These are phyloP conservation scores for Enteromius paludinosus DNA, from an alignment of 2,797 vertebrate genomes.

Conservation along the genomic window DNA sequence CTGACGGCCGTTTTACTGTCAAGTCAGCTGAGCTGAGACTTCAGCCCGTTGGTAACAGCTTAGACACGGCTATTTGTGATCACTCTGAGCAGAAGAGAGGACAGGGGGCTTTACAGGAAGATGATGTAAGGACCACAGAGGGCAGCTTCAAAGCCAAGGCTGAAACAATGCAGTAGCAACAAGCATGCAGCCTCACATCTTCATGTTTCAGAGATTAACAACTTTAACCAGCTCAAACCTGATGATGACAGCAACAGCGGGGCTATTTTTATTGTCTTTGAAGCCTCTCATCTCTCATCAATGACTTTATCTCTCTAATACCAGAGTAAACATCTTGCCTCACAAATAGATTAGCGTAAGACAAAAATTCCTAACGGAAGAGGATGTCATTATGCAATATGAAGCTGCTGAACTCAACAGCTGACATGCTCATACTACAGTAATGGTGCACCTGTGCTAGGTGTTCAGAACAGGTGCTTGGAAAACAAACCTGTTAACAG, in stretches of 20 bases:
- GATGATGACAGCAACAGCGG: not conserved
- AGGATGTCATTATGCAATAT: not conserved
- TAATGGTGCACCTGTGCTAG: slow-evolving; percentile 25
- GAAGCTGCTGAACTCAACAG: slow-evolving; percentile 1
- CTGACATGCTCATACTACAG: slow-evolving; percentile 10
- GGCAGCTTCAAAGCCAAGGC: slow-evolving; percentile 14
- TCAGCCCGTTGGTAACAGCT: slow-evolving; percentile 15
- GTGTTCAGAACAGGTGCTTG: slow-evolving; percentile 24
- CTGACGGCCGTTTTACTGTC: slow-evolving; percentile 32
- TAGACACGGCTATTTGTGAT: slow-evolving; percentile 35
- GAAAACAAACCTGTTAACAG: not conserved
- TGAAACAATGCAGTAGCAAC: slow-evolving; percentile 25
- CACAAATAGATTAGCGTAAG: not conserved
- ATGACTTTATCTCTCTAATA: not conserved
- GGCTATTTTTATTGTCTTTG: not conserved
- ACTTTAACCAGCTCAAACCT: slow-evolving; percentile 8
- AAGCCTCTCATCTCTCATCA: not conserved
- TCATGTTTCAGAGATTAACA: slow-evolving; percentile 19
- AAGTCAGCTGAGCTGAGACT: slow-evolving; percentile 31
- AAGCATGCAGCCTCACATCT: slow-evolving; percentile 10
- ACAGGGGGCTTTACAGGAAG: not conserved
- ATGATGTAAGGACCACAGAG: slow-evolving; percentile 3
- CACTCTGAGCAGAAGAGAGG: not conserved
- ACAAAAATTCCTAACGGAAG: not conserved
- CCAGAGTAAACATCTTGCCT: not conserved